Conservation (phyloP, 2,113 vertebrate genomes). For the Sylvilagus bachmani region DNA sequence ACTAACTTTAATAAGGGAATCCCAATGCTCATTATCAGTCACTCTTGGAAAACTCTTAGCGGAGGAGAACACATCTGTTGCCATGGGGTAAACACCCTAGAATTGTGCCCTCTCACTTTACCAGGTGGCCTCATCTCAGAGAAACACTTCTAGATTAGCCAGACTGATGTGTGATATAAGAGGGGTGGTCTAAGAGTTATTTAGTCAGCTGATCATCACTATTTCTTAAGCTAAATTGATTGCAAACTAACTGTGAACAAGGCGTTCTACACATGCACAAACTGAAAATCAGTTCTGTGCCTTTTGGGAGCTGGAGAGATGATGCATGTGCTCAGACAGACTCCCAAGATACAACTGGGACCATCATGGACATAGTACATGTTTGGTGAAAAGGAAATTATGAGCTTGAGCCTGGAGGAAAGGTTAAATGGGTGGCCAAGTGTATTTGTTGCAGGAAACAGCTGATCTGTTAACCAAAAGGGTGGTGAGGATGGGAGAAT, state of each 20-base stretch:
- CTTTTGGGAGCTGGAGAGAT: not conserved
- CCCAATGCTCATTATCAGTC: not conserved
- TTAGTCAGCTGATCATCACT: not conserved
- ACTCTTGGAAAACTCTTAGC: not conserved
- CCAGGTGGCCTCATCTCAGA: not conserved
- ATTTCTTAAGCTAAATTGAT: not conserved
- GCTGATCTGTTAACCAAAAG: not conserved
- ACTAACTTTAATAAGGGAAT: not conserved
- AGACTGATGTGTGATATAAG: not conserved
- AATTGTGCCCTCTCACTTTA: not conserved
- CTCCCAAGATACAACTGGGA: not conserved
- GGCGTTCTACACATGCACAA: not conserved
- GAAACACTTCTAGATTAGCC: not conserved
- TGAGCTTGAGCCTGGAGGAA: not conserved
- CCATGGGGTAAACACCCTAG: not conserved
- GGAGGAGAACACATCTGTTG: not conserved
- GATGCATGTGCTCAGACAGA: not conserved
- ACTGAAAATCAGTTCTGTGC: not conserved
- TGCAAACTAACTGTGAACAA: not conserved
- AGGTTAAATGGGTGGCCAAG: not conserved
- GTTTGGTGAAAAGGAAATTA: not conserved
- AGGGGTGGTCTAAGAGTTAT: not conserved
- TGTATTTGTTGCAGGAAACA: not conserved
- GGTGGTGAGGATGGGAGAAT: not conserved
- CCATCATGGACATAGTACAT: not conserved